phyloP scores from a whole-genome alignment of 2,797 vertebrate genomes.

The Sphenodon punctatus region DNA sequence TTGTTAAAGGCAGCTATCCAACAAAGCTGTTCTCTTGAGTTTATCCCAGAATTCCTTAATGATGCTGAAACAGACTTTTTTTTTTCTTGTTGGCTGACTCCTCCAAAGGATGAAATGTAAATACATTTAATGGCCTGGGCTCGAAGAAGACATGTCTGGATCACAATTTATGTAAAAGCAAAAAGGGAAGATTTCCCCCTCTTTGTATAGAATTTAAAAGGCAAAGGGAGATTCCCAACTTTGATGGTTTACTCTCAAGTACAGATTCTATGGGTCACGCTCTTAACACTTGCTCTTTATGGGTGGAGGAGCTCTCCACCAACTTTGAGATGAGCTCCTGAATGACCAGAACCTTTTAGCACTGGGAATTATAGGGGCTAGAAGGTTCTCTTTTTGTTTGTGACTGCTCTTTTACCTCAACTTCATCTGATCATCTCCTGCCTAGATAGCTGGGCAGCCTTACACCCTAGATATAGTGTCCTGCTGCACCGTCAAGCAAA shows the following conservation, averaged over 20 bases:
- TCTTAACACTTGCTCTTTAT: no score
- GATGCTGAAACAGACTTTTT: fast-evolving
- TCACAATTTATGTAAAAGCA: no score
- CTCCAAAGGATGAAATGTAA: not conserved
- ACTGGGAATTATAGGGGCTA: not conserved
- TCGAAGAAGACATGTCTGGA: not conserved
- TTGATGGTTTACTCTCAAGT: no score
- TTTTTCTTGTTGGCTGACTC: not conserved
- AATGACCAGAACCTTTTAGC: no score
- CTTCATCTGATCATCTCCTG: not conserved
- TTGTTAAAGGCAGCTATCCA: not conserved
- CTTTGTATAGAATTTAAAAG: no score
- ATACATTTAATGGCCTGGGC: not conserved
- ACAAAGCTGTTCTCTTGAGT: not conserved
- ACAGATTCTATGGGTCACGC: no score
- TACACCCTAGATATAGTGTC: fast-evolving
- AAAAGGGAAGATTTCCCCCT: no score
- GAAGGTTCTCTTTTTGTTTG: not conserved
- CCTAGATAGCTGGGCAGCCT: not conserved
- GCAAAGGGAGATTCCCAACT: no score
- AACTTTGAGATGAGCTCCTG: no score
- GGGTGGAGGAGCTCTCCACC: no score
- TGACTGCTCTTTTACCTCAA: not conserved
- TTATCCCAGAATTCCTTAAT: not conserved
- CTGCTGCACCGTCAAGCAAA: not conserved